Base-by-base conservation (phyloP, 2,888 invertebrate species). In the Sminthurinus aureus region DNA sequence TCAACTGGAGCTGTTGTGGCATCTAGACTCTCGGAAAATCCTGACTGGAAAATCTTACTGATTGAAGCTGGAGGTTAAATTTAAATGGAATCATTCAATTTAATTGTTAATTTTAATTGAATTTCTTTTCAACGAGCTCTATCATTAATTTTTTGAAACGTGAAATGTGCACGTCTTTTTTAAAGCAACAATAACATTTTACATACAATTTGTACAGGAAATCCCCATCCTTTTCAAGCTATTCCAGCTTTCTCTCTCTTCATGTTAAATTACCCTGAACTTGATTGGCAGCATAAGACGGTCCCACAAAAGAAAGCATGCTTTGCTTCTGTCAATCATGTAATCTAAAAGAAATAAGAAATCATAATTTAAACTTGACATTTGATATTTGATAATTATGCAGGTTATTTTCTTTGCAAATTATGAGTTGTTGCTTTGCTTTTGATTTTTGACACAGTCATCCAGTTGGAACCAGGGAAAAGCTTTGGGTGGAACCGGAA, bases 21-120 rank as follows among this genome's bases (percentile, higher is more conserved):
- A 2, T 83, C 67, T 24, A 74, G 82, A 22, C 58, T 84, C 11
- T 84, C 84, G 0, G 82, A 82, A n/a, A 80, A 84, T 52, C 80
- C 80, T 12, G 38, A 20, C 8, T 81, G 77, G 74, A 84, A 69
- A 51, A 66, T 84, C 8, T 64, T 84, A 26, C 38, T 84, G 18
- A 24, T 84, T 22, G 84, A 84, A 73, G 84, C 84, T 20, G 84
- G 84, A 15, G 84, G 84, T n/a, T n/a, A n/a, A n/a, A n/a, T n/a
- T n/a, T n/a, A n/a, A n/a, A n/a, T n/a, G n/a, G n/a, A n/a, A n/a
- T n/a, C n/a, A n/a, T n/a, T n/a, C n/a, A n/a, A n/a, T n/a, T n/a
- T n/a, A n/a, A n/a, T n/a, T n/a, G n/a, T n/a, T n/a, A n/a, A n/a
- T n/a, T n/a, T n/a, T n/a, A n/a, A n/a, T n/a, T n/a, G n/a, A n/a